These are phyloP conservation scores for Hypotaenidia okinawae DNA, from an alignment of 2,797 vertebrate species.

Conservation along the genomic window DNA sequence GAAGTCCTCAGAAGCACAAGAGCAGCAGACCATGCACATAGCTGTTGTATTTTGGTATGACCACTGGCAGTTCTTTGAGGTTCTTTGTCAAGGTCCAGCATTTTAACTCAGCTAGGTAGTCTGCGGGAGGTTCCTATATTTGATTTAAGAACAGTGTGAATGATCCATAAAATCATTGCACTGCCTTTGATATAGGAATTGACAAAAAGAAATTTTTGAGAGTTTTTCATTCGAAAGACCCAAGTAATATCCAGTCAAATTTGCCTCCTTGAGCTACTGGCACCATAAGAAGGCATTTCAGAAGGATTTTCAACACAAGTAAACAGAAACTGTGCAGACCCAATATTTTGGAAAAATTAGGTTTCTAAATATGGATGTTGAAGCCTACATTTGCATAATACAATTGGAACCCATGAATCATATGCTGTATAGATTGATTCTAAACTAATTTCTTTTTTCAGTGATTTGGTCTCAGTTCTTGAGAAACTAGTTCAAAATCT, in stretches of 20 bases:
- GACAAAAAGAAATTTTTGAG: background rate
- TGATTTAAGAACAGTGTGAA: background rate
- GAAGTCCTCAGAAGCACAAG: background rate
- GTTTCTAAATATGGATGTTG: background rate
- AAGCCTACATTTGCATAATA: background rate
- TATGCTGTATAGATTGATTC: background rate
- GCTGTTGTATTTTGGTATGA: background rate
- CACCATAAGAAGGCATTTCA: background rate
- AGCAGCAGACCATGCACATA: rapidly evolving
- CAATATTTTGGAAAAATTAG: background rate
- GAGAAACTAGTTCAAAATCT: background rate
- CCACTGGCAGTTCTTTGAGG: background rate
- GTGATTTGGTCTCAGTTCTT: background rate
- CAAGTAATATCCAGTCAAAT: background rate
- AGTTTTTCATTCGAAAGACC: background rate
- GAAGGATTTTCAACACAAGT: background rate
- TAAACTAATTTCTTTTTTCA: background rate
- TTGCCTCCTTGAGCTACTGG: background rate
- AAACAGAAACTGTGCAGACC: background rate
- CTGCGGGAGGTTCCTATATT: background rate
- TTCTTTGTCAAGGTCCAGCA: background rate
- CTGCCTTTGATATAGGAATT: background rate
- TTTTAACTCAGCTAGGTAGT: background rate
- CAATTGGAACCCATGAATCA: background rate
- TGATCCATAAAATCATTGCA: background rate